phyloP scores from a whole-genome alignment of 2,888 invertebrate genomes.

The Willowsia nigromaculata region DNA sequence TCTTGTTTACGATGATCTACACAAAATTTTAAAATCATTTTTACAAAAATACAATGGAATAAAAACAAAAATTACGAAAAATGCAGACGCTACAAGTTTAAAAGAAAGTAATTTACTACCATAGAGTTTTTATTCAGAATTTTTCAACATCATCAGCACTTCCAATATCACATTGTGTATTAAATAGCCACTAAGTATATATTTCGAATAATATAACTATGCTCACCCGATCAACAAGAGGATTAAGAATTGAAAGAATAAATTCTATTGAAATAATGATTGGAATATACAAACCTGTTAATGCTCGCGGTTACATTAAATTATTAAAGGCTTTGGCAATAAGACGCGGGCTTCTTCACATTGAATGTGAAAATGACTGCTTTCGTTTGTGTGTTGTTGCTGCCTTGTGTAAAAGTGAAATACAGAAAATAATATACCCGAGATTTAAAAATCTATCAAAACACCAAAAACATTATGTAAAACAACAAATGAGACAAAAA shows the following conservation, averaged over 20 bases:
- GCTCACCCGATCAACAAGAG: not conserved
- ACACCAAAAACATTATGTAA: not conserved
- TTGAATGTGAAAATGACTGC: not conserved
- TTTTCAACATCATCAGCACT: not conserved
- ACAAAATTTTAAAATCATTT: not conserved
- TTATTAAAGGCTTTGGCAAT: too few species aligned
- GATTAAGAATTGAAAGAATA: not conserved
- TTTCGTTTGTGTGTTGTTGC: not conserved
- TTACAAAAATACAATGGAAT: not conserved
- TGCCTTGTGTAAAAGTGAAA: not conserved
- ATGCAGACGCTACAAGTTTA: not conserved
- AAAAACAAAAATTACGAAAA: not conserved
- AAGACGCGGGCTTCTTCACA: not conserved
- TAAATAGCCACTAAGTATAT: not conserved
- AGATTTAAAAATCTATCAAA: too few species aligned
- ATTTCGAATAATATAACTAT: not conserved
- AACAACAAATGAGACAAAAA: not conserved
- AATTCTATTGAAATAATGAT: not conserved
- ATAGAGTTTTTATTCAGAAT: not conserved
- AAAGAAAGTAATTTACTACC: not conserved
- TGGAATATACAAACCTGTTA: not conserved
- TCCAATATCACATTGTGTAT: not conserved
- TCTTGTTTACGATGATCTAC: not conserved
- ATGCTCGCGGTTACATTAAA: not conserved
- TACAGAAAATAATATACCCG: too few species aligned